These are phyloP conservation scores for Amitus sp. DNA, from an alignment of 2,888 invertebrate species.

Conservation along the genomic window DNA sequence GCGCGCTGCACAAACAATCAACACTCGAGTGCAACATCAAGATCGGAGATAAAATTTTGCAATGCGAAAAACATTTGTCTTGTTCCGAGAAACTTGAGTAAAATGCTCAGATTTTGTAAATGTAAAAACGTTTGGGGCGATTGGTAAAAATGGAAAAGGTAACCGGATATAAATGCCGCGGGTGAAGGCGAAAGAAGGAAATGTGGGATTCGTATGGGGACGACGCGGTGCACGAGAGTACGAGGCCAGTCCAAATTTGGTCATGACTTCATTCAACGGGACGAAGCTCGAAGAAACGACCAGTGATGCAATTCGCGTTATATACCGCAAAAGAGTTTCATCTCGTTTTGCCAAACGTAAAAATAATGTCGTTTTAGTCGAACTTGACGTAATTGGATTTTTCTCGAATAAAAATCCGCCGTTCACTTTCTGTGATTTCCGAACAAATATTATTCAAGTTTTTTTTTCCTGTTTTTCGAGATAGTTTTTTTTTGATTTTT, in stretches of 20 bases:
- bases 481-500: no score
- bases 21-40: neutral
- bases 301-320: constrained; percentile 40
- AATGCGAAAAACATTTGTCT: no score
- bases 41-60: no score
- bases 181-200: constrained; percentile 3
- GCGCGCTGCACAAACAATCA: neutral
- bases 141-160: neutral
- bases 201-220: constrained; percentile 7
- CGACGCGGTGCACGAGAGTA: constrained; percentile 36
- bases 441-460: no score
- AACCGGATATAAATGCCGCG: neutral
- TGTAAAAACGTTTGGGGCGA: neutral
- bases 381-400: no score
- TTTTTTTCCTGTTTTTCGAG: no score
- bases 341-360: constrained; percentile 21
- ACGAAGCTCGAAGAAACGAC: constrained; percentile 45
- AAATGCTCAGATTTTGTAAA: no score
- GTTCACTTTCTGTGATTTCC: no score
- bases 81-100: no score
- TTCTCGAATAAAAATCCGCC: no score
- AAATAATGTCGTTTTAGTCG: neutral
- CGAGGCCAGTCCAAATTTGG: constrained; percentile 56
- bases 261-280: constrained; percentile 55
- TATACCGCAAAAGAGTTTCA: constrained; percentile 30